Percentiles rank a stretch among this genome's conserved stretches.
Evolutionary conservation across 2,113 vertebrate genomes (phyloP).

Genomic region (Tor tambroides): DNA sequence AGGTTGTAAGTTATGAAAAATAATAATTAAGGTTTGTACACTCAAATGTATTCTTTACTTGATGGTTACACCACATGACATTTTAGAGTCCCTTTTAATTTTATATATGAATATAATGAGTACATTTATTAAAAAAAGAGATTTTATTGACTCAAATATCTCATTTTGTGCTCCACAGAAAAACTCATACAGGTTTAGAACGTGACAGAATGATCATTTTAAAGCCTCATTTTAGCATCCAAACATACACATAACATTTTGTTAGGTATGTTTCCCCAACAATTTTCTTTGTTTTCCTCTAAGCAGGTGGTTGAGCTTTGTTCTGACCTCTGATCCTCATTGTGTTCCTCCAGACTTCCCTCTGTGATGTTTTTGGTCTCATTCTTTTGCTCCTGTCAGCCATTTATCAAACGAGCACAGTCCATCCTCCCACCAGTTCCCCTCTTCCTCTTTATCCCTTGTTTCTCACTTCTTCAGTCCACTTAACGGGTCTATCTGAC

Average conservation of each 20-base stretch:
- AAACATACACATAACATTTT: not conserved
- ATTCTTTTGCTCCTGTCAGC: constrained; percentile 40
- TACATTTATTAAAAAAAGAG: no score
- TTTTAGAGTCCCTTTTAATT: no score
- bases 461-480: constrained; percentile 12
- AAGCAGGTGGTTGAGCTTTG: not conserved
- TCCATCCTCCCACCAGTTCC: constrained; percentile 57
- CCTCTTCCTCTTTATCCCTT: constrained; percentile 27
- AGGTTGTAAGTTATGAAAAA: no score
- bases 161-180: no score
- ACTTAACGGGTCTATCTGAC: not conserved
- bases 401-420: constrained; percentile 39
- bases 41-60: no score
- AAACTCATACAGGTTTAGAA: not conserved
- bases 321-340: constrained; percentile 34
- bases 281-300: not conserved
- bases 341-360: not conserved
- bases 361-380: constrained; percentile 20
- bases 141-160: no score
- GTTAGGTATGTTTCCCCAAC: not conserved
- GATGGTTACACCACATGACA: no score
- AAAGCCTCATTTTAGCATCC: not conserved
- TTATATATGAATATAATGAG: no score
- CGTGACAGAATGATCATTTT: not conserved
- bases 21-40: no score